A percentile compares a stretch with the other conserved stretches of the same genome.
Evolutionary conservation across 2,113 vertebrate species (phyloP).

Genomic region (Trinectes maculatus): DNA sequence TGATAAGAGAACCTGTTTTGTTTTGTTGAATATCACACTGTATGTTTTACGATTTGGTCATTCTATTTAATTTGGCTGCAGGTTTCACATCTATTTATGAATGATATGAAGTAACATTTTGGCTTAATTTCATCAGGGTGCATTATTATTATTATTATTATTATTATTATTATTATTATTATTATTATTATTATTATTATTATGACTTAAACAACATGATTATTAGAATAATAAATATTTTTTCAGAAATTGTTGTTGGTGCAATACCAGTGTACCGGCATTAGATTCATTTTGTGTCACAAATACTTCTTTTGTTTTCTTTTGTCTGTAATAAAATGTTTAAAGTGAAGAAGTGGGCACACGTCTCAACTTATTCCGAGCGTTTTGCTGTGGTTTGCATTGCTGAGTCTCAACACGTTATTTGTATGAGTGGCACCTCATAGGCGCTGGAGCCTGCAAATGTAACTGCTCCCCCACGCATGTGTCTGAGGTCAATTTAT

Average conservation of each 20-base stretch:
- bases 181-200: slow-evolving; percentile 65
- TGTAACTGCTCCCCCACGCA: slow-evolving; percentile 15
- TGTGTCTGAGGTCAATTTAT: slow-evolving; percentile 48
- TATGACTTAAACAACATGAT: slow-evolving; percentile 63
- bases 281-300: slow-evolving; percentile 85
- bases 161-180: slow-evolving; percentile 75
- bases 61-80: slow-evolving; percentile 83
- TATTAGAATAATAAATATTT: slow-evolving; percentile 77
- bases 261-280: slow-evolving; percentile 79
- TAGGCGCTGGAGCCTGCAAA: slow-evolving; percentile 14
- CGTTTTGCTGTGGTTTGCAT: neutral
- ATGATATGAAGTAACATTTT: slow-evolving; percentile 85
- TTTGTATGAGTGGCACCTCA: slow-evolving; percentile 1
- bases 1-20: slow-evolving; percentile 81
- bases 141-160: slow-evolving; percentile 82
- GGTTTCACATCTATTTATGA: slow-evolving; percentile 90
- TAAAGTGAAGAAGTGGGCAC: slow-evolving; percentile 78
- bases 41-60: slow-evolving; percentile 77
- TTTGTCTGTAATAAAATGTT: slow-evolving; percentile 96
- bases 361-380: slow-evolving; percentile 48
- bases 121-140: slow-evolving; percentile 86
- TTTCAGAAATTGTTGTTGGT: slow-evolving; percentile 74
- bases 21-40: slow-evolving; percentile 82
- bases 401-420: slow-evolving; percentile 10
- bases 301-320: slow-evolving; percentile 89